A percentile compares a stretch with the other conserved stretches of the same genome.
These are phyloP conservation scores for Hylaeus anthracinus DNA, from an alignment of 1,140 invertebrate genomes.

Conservation along the genomic window DNA sequence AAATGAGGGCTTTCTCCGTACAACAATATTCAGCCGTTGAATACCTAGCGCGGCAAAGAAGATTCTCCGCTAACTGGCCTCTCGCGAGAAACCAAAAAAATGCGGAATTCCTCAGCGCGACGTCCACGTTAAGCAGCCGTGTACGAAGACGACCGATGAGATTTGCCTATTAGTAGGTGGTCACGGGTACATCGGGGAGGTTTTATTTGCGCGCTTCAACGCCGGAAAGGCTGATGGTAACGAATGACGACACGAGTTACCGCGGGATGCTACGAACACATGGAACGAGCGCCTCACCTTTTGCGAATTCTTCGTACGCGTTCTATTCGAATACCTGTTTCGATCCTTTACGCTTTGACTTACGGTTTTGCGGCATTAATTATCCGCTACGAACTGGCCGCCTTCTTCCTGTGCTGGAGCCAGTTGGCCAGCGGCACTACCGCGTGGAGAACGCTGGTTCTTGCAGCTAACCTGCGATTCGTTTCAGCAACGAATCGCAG, in stretches of 20 bases:
- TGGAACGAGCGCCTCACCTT: background rate
- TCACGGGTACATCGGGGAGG: background rate
- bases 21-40: conserved; percentile 14
- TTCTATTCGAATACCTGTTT: conserved; percentile 8
- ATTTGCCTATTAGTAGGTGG: conserved; percentile 19
- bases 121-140: background rate
- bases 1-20: conserved; percentile 22
- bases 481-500: too few species aligned
- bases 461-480: too few species aligned
- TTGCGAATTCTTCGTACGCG: background rate
- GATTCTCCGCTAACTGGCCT: conserved; percentile 27
- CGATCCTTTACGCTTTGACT: background rate
- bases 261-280: background rate
- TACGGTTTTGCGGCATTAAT: conserved; percentile 15
- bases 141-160: conserved; percentile 5
- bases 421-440: too few species aligned
- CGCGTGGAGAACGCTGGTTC: too few species aligned
- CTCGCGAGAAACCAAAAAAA: conserved; percentile 41
- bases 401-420: too few species aligned
- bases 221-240: conserved; percentile 33
- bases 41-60: conserved; percentile 25
- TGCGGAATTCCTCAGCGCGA: conserved; percentile 35
- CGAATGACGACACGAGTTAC: conserved; percentile 3
- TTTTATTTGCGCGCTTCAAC: conserved; percentile 3
- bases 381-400: background rate